These are phyloP conservation scores for Stenopsyche tienmushanensis DNA, from an alignment of 1,140 invertebrate species.

Conservation along the genomic window DNA sequence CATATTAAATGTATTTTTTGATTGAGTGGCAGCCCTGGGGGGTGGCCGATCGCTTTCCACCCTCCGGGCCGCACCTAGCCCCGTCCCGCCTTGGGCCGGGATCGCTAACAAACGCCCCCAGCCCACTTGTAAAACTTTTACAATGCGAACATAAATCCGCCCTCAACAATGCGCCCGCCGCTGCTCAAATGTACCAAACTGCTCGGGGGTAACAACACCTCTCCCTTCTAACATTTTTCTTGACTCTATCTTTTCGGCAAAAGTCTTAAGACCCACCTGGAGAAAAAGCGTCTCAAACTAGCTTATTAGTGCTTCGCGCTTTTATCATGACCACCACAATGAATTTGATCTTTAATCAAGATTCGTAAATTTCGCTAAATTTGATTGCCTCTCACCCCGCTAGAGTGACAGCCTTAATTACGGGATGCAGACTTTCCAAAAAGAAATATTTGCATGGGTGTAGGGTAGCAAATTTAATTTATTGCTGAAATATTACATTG, in stretches of 20 bases:
- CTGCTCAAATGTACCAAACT: conserved; percentile 31
- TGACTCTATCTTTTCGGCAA: neutral
- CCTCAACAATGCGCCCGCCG: conserved; percentile 39
- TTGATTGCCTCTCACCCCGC: too few relatives aligned
- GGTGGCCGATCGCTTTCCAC: conserved; percentile 6
- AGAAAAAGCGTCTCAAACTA: conserved; percentile 5
- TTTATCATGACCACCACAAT: neutral
- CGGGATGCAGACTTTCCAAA: too few relatives aligned
- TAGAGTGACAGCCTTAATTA: too few relatives aligned
- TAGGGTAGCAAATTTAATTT: too few relatives aligned
- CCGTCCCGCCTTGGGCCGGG: conserved; percentile 12
- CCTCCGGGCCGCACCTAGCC: neutral
- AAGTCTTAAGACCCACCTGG: neutral
- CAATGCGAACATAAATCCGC: conserved; percentile 42
- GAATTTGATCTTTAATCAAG: neutral
- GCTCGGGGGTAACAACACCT: conserved; percentile 33
- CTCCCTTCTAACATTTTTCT: neutral
- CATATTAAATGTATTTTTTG: too few relatives aligned
- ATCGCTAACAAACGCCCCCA: conserved; percentile 38
- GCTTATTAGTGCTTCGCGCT: neutral
- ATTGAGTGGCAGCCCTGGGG: conserved; percentile 7
- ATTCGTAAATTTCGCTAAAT: too few relatives aligned
- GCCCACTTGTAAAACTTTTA: conserved; percentile 43
- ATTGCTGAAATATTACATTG: too few relatives aligned
- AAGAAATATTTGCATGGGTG: too few relatives aligned